Evolutionary conservation across 2,888 invertebrate species (phyloP).

Genomic region (Dynastes grantii): DNA sequence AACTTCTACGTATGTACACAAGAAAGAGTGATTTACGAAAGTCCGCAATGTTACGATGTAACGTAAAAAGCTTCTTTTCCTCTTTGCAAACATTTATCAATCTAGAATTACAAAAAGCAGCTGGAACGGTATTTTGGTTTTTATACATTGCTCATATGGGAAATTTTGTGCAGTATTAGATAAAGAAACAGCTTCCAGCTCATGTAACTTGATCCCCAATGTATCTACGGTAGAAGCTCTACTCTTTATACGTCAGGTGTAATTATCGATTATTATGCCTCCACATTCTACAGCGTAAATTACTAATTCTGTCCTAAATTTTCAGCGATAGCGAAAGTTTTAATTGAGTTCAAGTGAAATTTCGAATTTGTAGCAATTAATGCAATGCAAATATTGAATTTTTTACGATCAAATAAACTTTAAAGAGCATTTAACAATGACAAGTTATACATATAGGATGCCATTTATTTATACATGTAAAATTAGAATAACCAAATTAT

Average conservation of each 20-base stretch:
- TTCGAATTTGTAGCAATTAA: constrained; percentile 22
- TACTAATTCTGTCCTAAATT: constrained; percentile 19
- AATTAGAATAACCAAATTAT: too few relatives aligned
- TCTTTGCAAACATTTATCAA: constrained; percentile 17
- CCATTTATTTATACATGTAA: background rate
- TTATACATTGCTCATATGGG: constrained; percentile 10
- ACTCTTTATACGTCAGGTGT: background rate
- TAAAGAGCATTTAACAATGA: too few relatives aligned
- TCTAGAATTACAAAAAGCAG: constrained; percentile 11
- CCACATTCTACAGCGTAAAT: constrained; percentile 7
- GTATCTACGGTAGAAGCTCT: background rate
- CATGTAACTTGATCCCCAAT: background rate
- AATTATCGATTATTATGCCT: constrained; percentile 24
- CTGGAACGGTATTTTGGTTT: background rate
- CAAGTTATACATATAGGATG: background rate
- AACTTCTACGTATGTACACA: background rate
- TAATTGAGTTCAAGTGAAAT: constrained; percentile 17
- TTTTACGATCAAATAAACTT: background rate
- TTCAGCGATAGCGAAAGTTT: constrained; percentile 29
- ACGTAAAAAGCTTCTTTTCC: constrained; percentile 12
- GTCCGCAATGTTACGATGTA: background rate
- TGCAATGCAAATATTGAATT: constrained; percentile 15
- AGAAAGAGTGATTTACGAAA: constrained; percentile 5
- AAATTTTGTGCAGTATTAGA: constrained; percentile 16
- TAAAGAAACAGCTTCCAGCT: background rate